Conservation (phyloP, 2,888 invertebrate species). For the Tyria jacobaeae region DNA sequence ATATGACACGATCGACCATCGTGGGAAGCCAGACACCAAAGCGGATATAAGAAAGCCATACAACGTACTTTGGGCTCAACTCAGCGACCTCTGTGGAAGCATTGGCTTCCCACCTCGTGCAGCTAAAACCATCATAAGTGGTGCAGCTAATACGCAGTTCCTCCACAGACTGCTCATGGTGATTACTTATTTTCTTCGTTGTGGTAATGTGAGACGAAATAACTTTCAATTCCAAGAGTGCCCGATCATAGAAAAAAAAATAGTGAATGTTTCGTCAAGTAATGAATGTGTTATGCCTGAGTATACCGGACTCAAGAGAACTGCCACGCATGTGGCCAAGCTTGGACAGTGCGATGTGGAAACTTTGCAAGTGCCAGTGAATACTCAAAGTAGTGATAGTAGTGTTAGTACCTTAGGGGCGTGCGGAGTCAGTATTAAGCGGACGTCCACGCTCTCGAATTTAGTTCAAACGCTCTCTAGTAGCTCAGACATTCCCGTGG, state of each 20-base stretch:
- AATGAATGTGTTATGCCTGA: conserved; percentile 21
- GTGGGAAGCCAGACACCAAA: conserved; percentile 62
- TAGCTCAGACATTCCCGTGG: conserved; percentile 56
- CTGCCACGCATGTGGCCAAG: conserved; percentile 49
- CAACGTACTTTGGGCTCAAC: conserved; percentile 96
- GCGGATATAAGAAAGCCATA: conserved; percentile 84
- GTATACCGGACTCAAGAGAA: conserved; percentile 47
- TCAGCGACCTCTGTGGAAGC: conserved; percentile 95
- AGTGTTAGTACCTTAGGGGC: conserved; percentile 69
- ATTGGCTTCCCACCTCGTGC: conserved; percentile 92
- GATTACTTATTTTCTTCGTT: conserved; percentile 95
- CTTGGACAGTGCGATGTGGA: conserved; percentile 47
- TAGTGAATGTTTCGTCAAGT: conserved; percentile 52
- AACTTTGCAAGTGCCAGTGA: conserved; percentile 60
- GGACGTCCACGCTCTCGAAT: conserved; percentile 71
- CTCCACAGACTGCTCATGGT: conserved; percentile 91
- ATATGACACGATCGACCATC: conserved; percentile 71
- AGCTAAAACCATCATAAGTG: conserved; percentile 93
- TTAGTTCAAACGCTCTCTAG: conserved; percentile 77
- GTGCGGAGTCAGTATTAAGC: conserved; percentile 69
- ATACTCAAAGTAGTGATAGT: conserved; percentile 70
- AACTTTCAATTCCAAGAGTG: conserved; percentile 68
- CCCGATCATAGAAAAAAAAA: conserved; percentile 71
- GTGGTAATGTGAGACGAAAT: conserved; percentile 89
- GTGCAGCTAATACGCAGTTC: conserved; percentile 88